Evolutionary conservation across 1,140 invertebrate genomes (phyloP).

Genomic region (Lycorma delicatula): DNA sequence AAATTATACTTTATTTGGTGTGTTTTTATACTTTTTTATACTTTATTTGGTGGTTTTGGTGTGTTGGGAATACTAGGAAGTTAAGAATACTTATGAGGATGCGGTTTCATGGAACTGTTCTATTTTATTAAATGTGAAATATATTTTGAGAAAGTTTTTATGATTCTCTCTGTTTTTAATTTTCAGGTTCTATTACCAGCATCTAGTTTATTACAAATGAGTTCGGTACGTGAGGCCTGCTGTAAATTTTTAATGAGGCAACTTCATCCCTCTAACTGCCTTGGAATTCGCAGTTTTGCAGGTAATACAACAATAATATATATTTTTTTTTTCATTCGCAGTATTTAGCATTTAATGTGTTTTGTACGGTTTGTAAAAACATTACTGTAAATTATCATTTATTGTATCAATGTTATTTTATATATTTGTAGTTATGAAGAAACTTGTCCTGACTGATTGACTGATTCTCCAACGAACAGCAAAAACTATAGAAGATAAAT

Average conservation of each 20-base stretch:
- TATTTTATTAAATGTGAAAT: background rate
- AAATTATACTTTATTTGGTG: too few relatives aligned
- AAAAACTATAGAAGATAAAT: too few relatives aligned
- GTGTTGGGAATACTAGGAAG: background rate
- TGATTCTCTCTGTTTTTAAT: background rate
- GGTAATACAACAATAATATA: constrained; percentile 39
- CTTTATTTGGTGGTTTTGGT: too few relatives aligned
- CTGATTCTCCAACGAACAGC: too few relatives aligned
- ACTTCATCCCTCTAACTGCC: constrained; percentile 78
- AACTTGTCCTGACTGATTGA: too few relatives aligned
- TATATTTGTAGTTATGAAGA: too few relatives aligned
- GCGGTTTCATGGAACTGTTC: background rate
- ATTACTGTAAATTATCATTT: too few relatives aligned
- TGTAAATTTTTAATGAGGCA: constrained; percentile 82
- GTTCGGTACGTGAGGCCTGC: constrained; percentile 64
- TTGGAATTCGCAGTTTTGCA: constrained; percentile 66
- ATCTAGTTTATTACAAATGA: constrained; percentile 65
- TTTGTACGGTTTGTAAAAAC: too few relatives aligned
- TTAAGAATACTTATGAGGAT: background rate
- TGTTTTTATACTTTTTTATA: too few relatives aligned
- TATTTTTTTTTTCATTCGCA: too few relatives aligned
- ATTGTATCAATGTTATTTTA: too few relatives aligned
- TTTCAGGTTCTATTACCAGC: constrained; percentile 59
- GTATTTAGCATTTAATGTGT: too few relatives aligned
- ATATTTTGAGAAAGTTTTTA: background rate